Conservation (phyloP, 2,797 vertebrate species). For the Yasuhikotakia modesta region DNA sequence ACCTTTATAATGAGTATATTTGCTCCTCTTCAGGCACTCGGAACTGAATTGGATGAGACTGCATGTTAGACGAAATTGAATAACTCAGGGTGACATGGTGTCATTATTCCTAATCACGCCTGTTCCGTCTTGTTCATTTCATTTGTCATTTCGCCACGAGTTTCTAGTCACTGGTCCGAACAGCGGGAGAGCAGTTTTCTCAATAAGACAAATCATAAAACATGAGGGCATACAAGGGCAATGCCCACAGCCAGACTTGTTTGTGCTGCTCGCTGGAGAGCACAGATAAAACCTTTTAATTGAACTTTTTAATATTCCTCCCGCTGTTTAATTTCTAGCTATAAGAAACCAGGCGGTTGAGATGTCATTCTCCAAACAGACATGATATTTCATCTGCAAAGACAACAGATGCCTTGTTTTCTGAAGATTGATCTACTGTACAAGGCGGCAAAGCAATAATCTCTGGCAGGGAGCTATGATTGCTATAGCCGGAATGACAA, state of each 20-base stretch:
- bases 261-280: slow-evolving; percentile 30
- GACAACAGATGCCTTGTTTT: slow-evolving; percentile 53
- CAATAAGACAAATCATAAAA: slow-evolving; percentile 46
- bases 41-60: slow-evolving; percentile 20
- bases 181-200: background rate
- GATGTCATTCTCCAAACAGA: slow-evolving; percentile 47
- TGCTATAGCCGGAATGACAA: slow-evolving; percentile 19
- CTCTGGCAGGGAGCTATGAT: slow-evolving; percentile 29
- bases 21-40: slow-evolving; percentile 8
- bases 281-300: slow-evolving; percentile 53
- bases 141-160: slow-evolving; percentile 27
- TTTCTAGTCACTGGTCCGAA: slow-evolving; percentile 10
- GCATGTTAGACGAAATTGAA: slow-evolving; percentile 35
- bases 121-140: slow-evolving; percentile 14
- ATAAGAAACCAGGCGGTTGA: slow-evolving; percentile 43
- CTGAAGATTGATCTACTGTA: slow-evolving; percentile 41
- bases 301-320: slow-evolving; percentile 45
- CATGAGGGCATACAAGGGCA: background rate
- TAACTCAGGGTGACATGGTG: slow-evolving; percentile 3
- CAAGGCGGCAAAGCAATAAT: slow-evolving; percentile 39
- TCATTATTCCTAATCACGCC: slow-evolving; percentile 43
- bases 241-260: slow-evolving; percentile 21
- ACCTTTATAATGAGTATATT: slow-evolving; percentile 27
- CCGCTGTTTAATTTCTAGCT: slow-evolving; percentile 44
- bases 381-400: slow-evolving; percentile 52